Percentiles rank a stretch among this genome's conserved stretches.
These are phyloP conservation scores for Cyprinodon diabolis DNA, from an alignment of 2,797 vertebrate genomes.

Conservation along the genomic window DNA sequence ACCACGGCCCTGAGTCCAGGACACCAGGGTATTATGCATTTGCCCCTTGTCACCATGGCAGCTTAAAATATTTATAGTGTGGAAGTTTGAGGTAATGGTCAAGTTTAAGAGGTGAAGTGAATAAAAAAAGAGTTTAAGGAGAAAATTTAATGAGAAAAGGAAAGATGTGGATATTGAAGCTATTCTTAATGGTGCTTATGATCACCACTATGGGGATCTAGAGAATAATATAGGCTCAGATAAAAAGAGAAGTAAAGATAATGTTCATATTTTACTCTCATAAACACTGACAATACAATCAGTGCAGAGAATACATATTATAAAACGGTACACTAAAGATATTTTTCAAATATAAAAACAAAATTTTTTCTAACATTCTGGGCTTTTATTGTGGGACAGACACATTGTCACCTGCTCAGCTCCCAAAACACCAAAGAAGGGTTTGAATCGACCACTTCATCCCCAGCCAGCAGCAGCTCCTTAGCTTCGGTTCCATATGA, in stretches of 20 bases:
- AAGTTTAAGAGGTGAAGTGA: conserved; percentile 29
- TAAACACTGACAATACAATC: neutral
- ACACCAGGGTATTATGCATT: conserved; percentile 53
- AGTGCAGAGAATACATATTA: neutral
- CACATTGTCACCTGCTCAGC: too few species aligned
- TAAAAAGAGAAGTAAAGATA: neutral
- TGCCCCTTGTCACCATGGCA: conserved; percentile 38
- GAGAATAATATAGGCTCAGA: neutral
- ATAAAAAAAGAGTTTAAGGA: conserved; percentile 12
- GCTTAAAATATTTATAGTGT: conserved; percentile 33
- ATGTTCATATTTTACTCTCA: neutral
- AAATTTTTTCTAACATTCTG: too few species aligned
- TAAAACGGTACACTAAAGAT: neutral
- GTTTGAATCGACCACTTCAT: too few species aligned
- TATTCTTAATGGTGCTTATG: conserved; percentile 19
- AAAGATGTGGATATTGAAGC: conserved; percentile 43
- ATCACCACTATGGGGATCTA: conserved; percentile 1
- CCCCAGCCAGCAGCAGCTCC: too few species aligned
- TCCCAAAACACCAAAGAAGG: neutral
- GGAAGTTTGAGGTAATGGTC: conserved; percentile 41
- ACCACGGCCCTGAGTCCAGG: conserved; percentile 27
- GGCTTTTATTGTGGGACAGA: too few species aligned
- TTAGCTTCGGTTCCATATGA: neutral
- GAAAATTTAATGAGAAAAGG: conserved; percentile 49
- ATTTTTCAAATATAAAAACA: neutral